Conservation (phyloP, 1,140 invertebrate genomes). For the Drosophila pruinosa region DNA sequence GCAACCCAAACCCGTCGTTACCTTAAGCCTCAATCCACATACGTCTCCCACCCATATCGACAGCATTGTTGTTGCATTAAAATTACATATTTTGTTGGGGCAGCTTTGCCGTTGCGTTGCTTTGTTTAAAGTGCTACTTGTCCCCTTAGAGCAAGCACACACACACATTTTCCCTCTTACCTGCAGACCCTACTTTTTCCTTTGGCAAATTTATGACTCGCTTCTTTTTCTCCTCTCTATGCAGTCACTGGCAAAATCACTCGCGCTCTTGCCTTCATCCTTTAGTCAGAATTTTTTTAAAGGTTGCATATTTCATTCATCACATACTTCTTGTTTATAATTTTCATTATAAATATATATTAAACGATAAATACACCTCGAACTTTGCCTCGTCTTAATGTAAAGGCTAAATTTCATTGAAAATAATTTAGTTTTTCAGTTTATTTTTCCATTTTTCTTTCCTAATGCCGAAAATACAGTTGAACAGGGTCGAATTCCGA, state of each 20-base stretch:
- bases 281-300: slow-evolving; percentile 61
- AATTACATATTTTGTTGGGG: slow-evolving; percentile 72
- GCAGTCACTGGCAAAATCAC: neutral
- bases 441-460: no score
- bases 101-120: slow-evolving; percentile 66
- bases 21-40: slow-evolving; percentile 11
- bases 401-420: no score
- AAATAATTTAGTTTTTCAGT: no score
- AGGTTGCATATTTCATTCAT: slow-evolving; percentile 65
- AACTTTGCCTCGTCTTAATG: no score
- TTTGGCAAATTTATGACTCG: slow-evolving; percentile 62
- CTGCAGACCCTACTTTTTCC: neutral
- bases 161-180: neutral
- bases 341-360: no score
- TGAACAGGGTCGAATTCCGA: no score
- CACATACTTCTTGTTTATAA: slow-evolving; percentile 50
- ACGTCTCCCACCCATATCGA: neutral
- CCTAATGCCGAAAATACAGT: no score
- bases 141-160: slow-evolving; percentile 29
- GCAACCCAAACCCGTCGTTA: slow-evolving; percentile 48
- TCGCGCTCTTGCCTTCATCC: neutral
- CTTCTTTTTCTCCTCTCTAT: neutral
- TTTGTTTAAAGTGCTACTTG: slow-evolving; percentile 76
- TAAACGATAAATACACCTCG: no score
- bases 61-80: slow-evolving; percentile 58